Conservation (phyloP, 2,888 invertebrate genomes). For the Pyrrhosoma nymphula region DNA sequence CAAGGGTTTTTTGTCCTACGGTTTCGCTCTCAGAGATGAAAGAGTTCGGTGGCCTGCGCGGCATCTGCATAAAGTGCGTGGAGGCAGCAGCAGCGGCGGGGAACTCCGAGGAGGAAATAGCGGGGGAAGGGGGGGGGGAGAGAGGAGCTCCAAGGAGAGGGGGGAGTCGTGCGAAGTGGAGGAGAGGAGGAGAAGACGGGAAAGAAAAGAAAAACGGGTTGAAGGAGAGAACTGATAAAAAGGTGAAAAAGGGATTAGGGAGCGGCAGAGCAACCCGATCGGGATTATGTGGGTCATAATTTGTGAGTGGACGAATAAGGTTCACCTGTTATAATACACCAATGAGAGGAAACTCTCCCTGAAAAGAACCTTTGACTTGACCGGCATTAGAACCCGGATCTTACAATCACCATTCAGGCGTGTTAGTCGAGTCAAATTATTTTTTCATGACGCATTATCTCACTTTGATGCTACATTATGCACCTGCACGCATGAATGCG, state of each 20-base stretch:
- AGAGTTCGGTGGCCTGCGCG: slow-evolving; percentile 27
- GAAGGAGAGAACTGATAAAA: too few species aligned
- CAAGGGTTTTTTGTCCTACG: background rate
- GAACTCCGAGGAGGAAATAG: slow-evolving; percentile 4
- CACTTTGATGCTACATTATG: too few species aligned
- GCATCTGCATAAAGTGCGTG: background rate
- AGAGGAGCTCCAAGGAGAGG: background rate
- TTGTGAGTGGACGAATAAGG: background rate
- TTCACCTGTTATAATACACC: too few species aligned
- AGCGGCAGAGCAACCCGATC: background rate
- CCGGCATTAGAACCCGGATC: too few species aligned
- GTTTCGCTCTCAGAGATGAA: background rate
- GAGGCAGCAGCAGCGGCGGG: slow-evolving; percentile 1
- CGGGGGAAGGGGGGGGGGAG: background rate
- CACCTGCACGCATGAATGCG: too few species aligned
- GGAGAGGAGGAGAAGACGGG: background rate
- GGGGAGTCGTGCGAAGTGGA: background rate
- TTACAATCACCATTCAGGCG: too few species aligned
- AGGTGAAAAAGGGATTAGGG: background rate
- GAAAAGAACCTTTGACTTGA: too few species aligned
- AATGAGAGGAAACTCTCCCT: too few species aligned
- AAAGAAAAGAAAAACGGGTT: background rate
- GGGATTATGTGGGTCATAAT: background rate
- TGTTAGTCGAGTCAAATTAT: too few species aligned
- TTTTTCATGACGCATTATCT: too few species aligned